Evolutionary conservation across 1,140 invertebrate genomes (phyloP).

Genomic region (Oryctes rhinoceros): DNA sequence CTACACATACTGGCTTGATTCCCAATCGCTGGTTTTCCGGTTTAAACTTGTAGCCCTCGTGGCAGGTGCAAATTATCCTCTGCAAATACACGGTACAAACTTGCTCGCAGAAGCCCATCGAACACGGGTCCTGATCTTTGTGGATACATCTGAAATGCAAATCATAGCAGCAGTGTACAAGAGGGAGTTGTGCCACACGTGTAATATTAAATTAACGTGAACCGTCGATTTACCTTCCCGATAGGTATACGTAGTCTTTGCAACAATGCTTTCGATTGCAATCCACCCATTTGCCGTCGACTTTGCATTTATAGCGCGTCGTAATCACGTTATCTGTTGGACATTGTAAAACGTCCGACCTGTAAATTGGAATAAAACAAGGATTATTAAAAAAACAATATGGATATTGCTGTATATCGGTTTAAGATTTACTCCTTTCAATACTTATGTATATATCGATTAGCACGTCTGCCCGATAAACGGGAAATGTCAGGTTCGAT

Average conservation of each 20-base stretch:
- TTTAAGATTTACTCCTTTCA: too few species aligned
- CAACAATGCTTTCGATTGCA: conserved; percentile 66
- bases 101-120: conserved; percentile 71
- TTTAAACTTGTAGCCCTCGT: conserved; percentile 69
- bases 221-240: conserved; percentile 58
- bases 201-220: background rate
- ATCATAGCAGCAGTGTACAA: background rate
- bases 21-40: conserved; percentile 64
- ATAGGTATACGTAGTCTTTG: conserved; percentile 65
- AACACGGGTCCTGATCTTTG: conserved; percentile 69
- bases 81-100: conserved; percentile 69
- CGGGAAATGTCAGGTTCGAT: too few species aligned
- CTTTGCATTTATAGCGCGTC: conserved; percentile 65
- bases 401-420: too few species aligned
- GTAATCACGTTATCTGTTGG: conserved; percentile 66
- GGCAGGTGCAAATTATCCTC: conserved; percentile 72
- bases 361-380: conserved; percentile 41
- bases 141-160: conserved; percentile 65
- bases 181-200: too few species aligned
- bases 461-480: too few species aligned
- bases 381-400: too few species aligned
- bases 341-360: conserved; percentile 63
- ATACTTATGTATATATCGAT: too few species aligned
- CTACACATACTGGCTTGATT: conserved; percentile 68
- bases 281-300: conserved; percentile 64